Base-by-base conservation (phyloP, 2,888 invertebrate species). In the Catotricha subobsoleta region DNA sequence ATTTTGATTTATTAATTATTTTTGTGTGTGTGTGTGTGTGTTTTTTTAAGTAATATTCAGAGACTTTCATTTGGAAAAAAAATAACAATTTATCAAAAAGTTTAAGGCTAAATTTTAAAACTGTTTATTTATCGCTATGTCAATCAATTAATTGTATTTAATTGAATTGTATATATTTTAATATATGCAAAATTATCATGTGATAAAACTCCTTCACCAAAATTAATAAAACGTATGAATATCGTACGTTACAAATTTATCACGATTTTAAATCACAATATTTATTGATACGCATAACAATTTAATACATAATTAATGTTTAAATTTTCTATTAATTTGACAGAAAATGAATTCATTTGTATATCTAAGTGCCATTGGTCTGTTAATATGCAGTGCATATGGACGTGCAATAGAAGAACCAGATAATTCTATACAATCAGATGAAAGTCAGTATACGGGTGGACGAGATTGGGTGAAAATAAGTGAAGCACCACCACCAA, bases 381-480 rank as follows among this genome's bases (percentile, higher is more conserved):
- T 40, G 19, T 21, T 39, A 16, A 23, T 25, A 30, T 21, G 40
- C 31, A 21, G 31, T 23, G 54, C 48, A 44, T 52, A 56, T 43
- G 48, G 59, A 46, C 57, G 60, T 45, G 57, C 60, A 41, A 54
- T 62, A 45, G 57, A 60, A 15, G 52, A 52, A 31, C 50, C 56
- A 40, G 50, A 53, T 23, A 61, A 61, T 46, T 58, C 60, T 34
- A 58, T 61, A 33, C 34, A 38, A 36, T 45, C 41, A 40, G 49
- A 21, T 44, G 43, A 23, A 13, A 16, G n/a, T 20, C 12, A 19
- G 18, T 33, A 30, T 36, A 13, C 15, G 28, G 36, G 43, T 42
- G 34, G 45, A 45, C 20, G 21, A 15, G 47, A 65, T 25, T 72
- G 68, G 64, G 67, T 76, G n/a, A 65, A 64, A 45, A 70, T 79